Conservation (phyloP, 1,140 invertebrate genomes). For the Linepithema humile region DNA sequence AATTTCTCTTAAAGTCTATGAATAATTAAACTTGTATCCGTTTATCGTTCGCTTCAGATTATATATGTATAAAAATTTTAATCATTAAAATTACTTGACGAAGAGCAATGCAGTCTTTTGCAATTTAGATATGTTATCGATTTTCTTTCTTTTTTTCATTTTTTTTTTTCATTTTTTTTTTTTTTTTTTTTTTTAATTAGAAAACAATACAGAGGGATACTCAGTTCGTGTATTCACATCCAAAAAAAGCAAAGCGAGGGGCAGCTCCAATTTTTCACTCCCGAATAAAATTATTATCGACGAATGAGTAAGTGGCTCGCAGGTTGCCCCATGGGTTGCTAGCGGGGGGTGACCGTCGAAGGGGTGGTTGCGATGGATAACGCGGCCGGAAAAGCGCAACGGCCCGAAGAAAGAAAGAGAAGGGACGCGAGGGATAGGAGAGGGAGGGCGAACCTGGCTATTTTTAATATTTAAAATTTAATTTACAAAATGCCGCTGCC, state of each 20-base stretch:
- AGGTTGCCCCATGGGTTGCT: slow-evolving; percentile 67
- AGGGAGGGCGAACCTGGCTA: slow-evolving; percentile 69
- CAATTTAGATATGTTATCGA: slow-evolving; percentile 29
- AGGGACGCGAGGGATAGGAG: slow-evolving; percentile 45
- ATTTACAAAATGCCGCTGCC: slow-evolving; percentile 81
- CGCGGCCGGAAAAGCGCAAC: slow-evolving; percentile 67
- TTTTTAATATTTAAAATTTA: slow-evolving; percentile 84
- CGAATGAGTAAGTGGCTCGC: slow-evolving; percentile 81
- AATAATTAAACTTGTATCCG: background rate
- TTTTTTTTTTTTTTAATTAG: slow-evolving; percentile 18
- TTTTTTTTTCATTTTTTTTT: too few relatives aligned
- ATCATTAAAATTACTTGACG: slow-evolving; percentile 1
- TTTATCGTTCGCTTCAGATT: background rate
- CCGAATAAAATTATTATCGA: slow-evolving; percentile 83
- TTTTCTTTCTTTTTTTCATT: slow-evolving; percentile 2
- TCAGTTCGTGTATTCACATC: slow-evolving; percentile 31
- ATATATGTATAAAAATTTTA: background rate
- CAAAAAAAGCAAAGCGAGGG: slow-evolving; percentile 46
- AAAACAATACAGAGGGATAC: slow-evolving; percentile 27
- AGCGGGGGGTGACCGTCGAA: slow-evolving; percentile 49
- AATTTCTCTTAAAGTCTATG: background rate
- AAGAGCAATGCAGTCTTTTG: background rate
- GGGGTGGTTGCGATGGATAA: slow-evolving; percentile 64
- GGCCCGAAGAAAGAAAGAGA: slow-evolving; percentile 67
- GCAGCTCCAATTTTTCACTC: slow-evolving; percentile 80